phyloP scores from a whole-genome alignment of 2,888 invertebrate genomes.

The Philhelius pedissequus region DNA sequence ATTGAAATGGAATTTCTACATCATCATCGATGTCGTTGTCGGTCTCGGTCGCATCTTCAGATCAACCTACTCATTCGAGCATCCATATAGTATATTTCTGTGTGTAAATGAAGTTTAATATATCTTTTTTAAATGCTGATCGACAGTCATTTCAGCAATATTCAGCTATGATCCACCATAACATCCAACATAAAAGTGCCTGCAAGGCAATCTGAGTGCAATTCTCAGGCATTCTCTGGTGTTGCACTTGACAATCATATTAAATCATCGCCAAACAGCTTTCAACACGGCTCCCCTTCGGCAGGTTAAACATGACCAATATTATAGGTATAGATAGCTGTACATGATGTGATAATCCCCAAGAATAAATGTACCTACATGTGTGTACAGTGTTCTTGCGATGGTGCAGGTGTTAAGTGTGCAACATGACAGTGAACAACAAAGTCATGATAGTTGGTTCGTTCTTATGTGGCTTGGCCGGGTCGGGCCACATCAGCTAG shows the following conservation, averaged over 20 bases:
- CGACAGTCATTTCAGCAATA: conserved; percentile 12
- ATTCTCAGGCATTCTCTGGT: conserved; percentile 28
- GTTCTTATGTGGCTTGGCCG: no score
- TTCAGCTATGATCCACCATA: conserved; percentile 36
- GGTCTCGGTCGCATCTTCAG: conserved; percentile 45
- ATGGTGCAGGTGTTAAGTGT: conserved; percentile 65
- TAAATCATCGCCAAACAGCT: conserved; percentile 57
- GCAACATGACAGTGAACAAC: conserved; percentile 55
- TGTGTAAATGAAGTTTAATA: conserved; percentile 22
- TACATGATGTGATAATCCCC: conserved; percentile 62
- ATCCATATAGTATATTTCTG: neutral
- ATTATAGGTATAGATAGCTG: neutral
- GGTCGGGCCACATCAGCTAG: conserved; percentile 31
- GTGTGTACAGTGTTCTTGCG: conserved; percentile 3
- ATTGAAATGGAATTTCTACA: conserved; percentile 40
- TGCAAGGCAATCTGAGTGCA: conserved; percentile 46
- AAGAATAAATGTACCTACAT: neutral
- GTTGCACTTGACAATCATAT: conserved; percentile 63
- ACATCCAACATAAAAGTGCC: conserved; percentile 32
- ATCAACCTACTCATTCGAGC: conserved; percentile 47
- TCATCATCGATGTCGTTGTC: conserved; percentile 30
- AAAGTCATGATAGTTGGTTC: conserved; percentile 39
- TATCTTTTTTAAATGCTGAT: neutral
- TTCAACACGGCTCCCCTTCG: neutral
- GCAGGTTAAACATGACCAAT: conserved; percentile 22